phyloP scores from a whole-genome alignment of 2,888 invertebrate genomes.

The Synanthedon vespiformis region DNA sequence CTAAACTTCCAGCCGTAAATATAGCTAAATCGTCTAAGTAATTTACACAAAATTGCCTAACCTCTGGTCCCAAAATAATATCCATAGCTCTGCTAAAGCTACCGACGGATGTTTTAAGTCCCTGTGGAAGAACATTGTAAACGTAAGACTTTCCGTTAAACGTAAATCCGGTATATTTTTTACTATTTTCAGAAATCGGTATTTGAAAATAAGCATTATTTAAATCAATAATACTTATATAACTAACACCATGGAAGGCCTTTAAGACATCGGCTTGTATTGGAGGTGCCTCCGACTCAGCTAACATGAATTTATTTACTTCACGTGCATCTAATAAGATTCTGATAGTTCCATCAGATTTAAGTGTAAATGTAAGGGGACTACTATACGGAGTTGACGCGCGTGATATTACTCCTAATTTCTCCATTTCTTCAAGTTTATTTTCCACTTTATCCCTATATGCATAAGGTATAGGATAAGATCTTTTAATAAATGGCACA shows the following conservation, averaged over 20 bases:
- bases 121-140: slow-evolving; percentile 12
- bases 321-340: slow-evolving; percentile 8
- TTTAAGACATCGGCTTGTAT: slow-evolving; percentile 2
- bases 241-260: slow-evolving; percentile 7
- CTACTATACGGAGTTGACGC: slow-evolving; percentile 9
- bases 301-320: slow-evolving; percentile 6
- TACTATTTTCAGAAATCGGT: slow-evolving; percentile 4
- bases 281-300: slow-evolving; percentile 5
- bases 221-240: slow-evolving; percentile 8
- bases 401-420: not conserved
- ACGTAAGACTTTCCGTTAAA: slow-evolving; percentile 8
- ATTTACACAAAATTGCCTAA: too few species aligned
- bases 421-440: slow-evolving; percentile 10
- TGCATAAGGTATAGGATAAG: slow-evolving; percentile 13
- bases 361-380: slow-evolving; percentile 10
- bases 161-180: slow-evolving; percentile 8
- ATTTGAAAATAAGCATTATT: slow-evolving; percentile 13
- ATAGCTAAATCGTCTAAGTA: too few species aligned
- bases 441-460: slow-evolving; percentile 9
- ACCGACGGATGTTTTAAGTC: slow-evolving; percentile 12
- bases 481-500: slow-evolving; percentile 7
- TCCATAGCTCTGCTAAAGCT: slow-evolving; percentile 18
- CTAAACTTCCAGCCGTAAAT: too few species aligned
- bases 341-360: slow-evolving; percentile 2
- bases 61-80: slow-evolving; percentile 8